Evolutionary conservation across 2,888 invertebrate species (phyloP).

Genomic region (Fabriciana adippe): DNA sequence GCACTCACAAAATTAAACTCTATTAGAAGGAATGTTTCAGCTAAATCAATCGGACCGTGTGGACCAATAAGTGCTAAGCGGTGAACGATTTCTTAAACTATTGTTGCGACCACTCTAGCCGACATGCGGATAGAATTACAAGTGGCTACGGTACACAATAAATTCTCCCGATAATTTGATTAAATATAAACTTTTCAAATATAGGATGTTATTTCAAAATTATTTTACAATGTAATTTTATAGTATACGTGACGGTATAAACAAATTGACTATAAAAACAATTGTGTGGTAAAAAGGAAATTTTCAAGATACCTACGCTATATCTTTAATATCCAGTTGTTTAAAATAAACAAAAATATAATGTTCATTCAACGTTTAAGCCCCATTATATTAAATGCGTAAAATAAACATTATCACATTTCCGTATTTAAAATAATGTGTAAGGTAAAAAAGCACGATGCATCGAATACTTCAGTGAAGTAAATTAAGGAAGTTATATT

Average conservation of each 20-base stretch:
- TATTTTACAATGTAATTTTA: too few species aligned
- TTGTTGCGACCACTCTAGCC: slow-evolving; percentile 64
- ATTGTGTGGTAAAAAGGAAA: too few species aligned
- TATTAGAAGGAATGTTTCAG: slow-evolving; percentile 36
- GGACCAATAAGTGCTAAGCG: slow-evolving; percentile 73
- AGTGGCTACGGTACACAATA: slow-evolving; percentile 55
- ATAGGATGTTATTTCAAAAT: neutral
- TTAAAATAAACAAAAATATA: too few species aligned
- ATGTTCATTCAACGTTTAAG: too few species aligned
- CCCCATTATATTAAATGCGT: too few species aligned
- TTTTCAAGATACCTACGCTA: too few species aligned
- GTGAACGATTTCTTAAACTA: slow-evolving; percentile 63
- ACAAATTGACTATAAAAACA: too few species aligned
- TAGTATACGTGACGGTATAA: too few species aligned
- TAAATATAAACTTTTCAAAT: slow-evolving; percentile 1
- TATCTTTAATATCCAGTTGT: too few species aligned
- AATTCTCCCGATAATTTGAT: slow-evolving; percentile 35
- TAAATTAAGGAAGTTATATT: slow-evolving; percentile 8
- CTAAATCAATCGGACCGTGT: slow-evolving; percentile 72
- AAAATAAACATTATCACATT: too few species aligned
- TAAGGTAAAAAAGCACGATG: neutral
- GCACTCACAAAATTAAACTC: slow-evolving; percentile 29
- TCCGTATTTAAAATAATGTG: too few species aligned
- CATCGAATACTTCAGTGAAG: slow-evolving; percentile 8
- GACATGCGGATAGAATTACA: slow-evolving; percentile 62